Conservation (phyloP, 2,888 invertebrate genomes). For the Biston betularia region DNA sequence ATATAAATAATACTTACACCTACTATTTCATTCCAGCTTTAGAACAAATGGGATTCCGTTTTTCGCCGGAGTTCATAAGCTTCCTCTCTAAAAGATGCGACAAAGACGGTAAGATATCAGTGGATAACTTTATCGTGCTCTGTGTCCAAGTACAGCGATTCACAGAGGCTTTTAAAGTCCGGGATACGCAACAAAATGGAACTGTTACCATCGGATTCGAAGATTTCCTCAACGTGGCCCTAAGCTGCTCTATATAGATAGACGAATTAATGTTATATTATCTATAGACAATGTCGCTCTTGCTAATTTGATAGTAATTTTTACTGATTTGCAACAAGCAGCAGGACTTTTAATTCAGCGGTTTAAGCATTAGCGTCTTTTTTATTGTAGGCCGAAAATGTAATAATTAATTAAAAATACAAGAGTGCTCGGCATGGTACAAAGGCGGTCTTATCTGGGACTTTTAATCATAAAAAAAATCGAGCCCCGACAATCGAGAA, state of each 20-base stretch:
- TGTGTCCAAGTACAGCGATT: slow-evolving; percentile 96
- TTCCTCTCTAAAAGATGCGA: slow-evolving; percentile 91
- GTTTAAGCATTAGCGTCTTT: too few relatives aligned
- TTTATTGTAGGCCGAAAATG: too few relatives aligned
- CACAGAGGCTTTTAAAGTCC: slow-evolving; percentile 93
- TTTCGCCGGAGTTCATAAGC: slow-evolving; percentile 91
- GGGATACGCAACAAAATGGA: slow-evolving; percentile 93
- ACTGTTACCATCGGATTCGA: slow-evolving; percentile 95
- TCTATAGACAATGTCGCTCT: not conserved
- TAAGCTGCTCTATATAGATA: slow-evolving; percentile 88
- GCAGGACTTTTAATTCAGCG: too few relatives aligned
- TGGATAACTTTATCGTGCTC: slow-evolving; percentile 95
- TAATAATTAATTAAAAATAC: too few relatives aligned
- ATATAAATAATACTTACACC: not conserved
- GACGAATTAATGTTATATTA: not conserved
- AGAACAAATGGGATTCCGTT: slow-evolving; percentile 95
- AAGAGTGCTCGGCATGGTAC: too few relatives aligned
- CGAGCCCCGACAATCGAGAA: too few relatives aligned
- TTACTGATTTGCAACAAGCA: not conserved
- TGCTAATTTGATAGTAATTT: not conserved
- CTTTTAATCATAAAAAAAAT: too few relatives aligned
- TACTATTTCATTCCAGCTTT: slow-evolving; percentile 86
- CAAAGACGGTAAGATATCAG: slow-evolving; percentile 88
- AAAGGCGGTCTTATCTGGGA: too few relatives aligned
- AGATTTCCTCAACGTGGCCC: slow-evolving; percentile 94